phyloP scores from a whole-genome alignment of 2,113 vertebrate genomes.

The Ammodytes dubius region DNA sequence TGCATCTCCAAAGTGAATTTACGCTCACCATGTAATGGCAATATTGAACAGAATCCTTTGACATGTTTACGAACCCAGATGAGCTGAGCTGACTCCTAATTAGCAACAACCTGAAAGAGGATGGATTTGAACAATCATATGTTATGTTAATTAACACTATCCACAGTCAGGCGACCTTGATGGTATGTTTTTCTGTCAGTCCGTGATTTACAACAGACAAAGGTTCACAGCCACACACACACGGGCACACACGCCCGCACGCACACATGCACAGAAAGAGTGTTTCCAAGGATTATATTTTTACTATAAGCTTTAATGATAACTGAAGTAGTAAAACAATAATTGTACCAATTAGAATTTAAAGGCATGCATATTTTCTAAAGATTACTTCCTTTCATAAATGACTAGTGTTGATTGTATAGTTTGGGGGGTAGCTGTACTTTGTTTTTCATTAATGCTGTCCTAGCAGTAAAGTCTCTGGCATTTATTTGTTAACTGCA shows the following conservation, averaged over 20 bases:
- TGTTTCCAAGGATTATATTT: background rate
- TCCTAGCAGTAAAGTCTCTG: too few relatives aligned
- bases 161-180: conserved; percentile 32
- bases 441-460: background rate
- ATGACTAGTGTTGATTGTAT: background rate
- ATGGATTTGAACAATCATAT: conserved; percentile 41
- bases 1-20: background rate
- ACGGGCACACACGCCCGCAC: too few relatives aligned
- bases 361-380: background rate
- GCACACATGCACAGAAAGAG: background rate
- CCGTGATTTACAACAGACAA: conserved; percentile 23
- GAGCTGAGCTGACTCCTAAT: conserved; percentile 42
- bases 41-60: conserved; percentile 5
- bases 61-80: conserved; percentile 31
- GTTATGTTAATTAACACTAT: conserved; percentile 54
- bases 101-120: conserved; percentile 40
- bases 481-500: background rate
- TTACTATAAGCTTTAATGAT: background rate
- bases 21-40: background rate
- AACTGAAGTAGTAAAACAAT: background rate
- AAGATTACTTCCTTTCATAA: background rate
- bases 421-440: background rate
- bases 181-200: conserved; percentile 18
- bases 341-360: background rate
- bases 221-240: too few relatives aligned